Conservation (phyloP, 2,888 invertebrate species). For the Cantharis flavilabris region DNA sequence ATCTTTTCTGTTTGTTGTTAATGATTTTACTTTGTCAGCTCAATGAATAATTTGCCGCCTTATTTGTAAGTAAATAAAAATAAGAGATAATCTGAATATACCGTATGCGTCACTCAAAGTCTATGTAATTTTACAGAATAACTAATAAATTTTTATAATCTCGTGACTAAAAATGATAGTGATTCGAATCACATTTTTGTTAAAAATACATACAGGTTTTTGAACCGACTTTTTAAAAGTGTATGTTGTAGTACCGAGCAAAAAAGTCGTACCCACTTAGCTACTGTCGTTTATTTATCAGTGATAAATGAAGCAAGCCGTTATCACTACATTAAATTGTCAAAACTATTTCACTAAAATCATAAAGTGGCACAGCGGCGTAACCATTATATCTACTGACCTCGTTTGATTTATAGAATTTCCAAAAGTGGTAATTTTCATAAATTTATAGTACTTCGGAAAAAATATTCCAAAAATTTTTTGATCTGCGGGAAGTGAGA, state of each 20-base stretch:
- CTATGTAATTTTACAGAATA: not conserved
- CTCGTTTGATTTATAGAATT: not conserved
- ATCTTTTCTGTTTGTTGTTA: no score
- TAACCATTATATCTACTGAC: not conserved
- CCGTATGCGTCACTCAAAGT: not conserved
- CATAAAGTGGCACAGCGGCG: constrained; percentile 6
- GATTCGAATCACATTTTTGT: not conserved
- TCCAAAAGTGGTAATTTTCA: not conserved
- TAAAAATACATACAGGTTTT: constrained; percentile 8
- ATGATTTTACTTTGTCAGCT: not conserved
- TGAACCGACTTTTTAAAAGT: constrained; percentile 18
- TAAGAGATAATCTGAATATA: not conserved
- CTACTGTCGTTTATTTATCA: constrained; percentile 22
- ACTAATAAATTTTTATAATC: not conserved
- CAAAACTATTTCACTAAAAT: constrained; percentile 17
- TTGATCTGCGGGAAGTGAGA: not conserved
- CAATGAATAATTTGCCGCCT: not conserved
- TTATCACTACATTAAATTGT: constrained; percentile 32
- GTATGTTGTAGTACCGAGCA: not conserved
- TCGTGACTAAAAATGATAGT: not conserved
- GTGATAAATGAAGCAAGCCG: constrained; percentile 26
- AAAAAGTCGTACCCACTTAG: constrained; percentile 9
- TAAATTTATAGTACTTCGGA: not conserved
- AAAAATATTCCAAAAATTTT: not conserved
- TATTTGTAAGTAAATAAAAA: not conserved